Percentiles rank a stretch among this genome's conserved stretches.
Evolutionary conservation across 2,113 vertebrate species (phyloP).

Genomic region (Crotalus horridus): DNA sequence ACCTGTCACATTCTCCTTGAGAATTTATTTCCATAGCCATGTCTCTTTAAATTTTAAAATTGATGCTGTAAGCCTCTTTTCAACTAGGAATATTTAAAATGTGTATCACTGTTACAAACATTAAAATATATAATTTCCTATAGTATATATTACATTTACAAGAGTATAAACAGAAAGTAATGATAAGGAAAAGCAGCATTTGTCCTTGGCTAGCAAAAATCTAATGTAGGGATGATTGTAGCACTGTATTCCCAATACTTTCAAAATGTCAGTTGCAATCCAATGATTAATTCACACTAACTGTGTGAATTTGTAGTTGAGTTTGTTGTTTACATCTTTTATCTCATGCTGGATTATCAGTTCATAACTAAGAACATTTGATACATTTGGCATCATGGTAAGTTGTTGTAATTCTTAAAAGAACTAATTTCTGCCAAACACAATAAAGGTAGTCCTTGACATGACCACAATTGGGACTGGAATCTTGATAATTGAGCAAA

Average conservation of each 20-base stretch:
- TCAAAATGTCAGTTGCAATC: neutral
- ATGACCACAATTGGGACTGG: neutral
- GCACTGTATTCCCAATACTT: neutral
- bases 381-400: neutral
- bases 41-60: neutral
- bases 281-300: neutral
- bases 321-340: neutral
- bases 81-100: neutral
- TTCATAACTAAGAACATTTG: neutral
- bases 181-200: neutral
- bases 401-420: neutral
- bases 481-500: neutral
- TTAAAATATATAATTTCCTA: neutral
- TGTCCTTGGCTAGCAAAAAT: neutral
- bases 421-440: neutral
- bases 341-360: neutral
- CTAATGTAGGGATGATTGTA: neutral
- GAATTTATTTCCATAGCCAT: neutral
- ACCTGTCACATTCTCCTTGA: neutral
- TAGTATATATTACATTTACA: neutral
- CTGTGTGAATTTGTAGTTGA: neutral
- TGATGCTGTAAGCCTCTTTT: neutral
- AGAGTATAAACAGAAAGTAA: neutral
- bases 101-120: neutral
- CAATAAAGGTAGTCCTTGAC: neutral